Conservation (phyloP, 37 sponge, comb jelly and placozoan species). For the Halichondria panicea region DNA sequence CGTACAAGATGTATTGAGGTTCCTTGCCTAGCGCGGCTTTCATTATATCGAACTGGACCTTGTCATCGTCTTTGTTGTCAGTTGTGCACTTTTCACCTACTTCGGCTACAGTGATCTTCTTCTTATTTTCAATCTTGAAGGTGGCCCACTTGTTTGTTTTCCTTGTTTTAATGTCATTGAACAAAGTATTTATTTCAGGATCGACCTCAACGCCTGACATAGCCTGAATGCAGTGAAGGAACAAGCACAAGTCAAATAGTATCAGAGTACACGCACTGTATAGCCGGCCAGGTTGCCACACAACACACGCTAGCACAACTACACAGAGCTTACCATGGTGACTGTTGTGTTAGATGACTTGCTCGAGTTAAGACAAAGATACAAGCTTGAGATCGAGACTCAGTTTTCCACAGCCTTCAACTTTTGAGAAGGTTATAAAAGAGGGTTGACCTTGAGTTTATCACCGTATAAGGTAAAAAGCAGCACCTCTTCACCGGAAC, state of each 20-base stretch:
- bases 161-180: constrained; percentile 59
- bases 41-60: constrained; percentile 24
- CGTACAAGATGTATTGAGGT: constrained; percentile 70
- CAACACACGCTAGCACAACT: too few species aligned
- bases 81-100: constrained; percentile 28
- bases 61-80: constrained; percentile 24
- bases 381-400: too few species aligned
- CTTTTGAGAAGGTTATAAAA: not conserved
- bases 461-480: constrained; percentile 41
- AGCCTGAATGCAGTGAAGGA: not conserved
- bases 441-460: constrained; percentile 14
- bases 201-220: constrained; percentile 80
- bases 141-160: constrained; percentile 55
- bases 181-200: constrained; percentile 15
- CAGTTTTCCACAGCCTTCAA: not conserved
- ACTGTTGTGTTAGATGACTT: too few species aligned
- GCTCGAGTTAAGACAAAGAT: too few species aligned
- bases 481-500: too few species aligned
- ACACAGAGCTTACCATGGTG: too few species aligned
- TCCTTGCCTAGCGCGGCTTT: constrained; percentile 34
- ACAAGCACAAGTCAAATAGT: not conserved
- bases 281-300: too few species aligned
- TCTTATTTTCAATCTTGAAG: constrained; percentile 62
- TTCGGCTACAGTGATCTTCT: constrained; percentile 44
- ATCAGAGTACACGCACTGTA: too few species aligned